Evolutionary conservation across 2,797 vertebrate genomes (phyloP).

Genomic region (Bradypodion ventrale): DNA sequence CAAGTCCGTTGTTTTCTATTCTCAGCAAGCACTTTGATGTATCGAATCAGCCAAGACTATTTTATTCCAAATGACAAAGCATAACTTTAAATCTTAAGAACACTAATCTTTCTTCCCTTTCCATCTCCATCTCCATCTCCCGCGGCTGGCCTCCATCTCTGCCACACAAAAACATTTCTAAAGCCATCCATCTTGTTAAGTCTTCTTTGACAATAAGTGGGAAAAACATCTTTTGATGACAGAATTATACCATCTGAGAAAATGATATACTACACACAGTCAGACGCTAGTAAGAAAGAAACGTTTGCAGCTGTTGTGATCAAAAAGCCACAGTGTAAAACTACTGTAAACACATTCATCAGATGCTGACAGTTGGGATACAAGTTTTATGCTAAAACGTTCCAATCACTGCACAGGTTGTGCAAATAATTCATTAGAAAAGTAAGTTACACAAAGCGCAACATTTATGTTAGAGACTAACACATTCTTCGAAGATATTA

Average conservation of each 20-base stretch:
- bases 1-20: not conserved
- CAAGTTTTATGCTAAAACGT: slow-evolving; percentile 64
- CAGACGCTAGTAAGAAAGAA: slow-evolving; percentile 48
- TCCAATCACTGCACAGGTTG: slow-evolving; percentile 21
- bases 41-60: not conserved
- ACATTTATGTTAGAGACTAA: slow-evolving; percentile 19
- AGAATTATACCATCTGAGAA: slow-evolving; percentile 25
- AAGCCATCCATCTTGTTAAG: not conserved
- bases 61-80: not conserved
- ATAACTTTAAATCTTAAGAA: not conserved
- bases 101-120: not conserved
- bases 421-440: slow-evolving; percentile 41
- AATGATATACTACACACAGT: slow-evolving; percentile 65
- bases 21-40: too few relatives aligned
- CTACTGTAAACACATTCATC: slow-evolving; percentile 77
- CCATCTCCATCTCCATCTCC: not conserved
- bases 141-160: not conserved
- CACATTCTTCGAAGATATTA: not conserved
- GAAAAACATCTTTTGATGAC: slow-evolving; percentile 16
- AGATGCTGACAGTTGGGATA: slow-evolving; percentile 72
- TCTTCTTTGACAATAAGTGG: not conserved
- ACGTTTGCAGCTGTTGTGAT: slow-evolving; percentile 72
- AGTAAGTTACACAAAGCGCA: not conserved
- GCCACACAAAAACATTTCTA: not conserved
- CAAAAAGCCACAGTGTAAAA: slow-evolving; percentile 62